Percentiles rank a stretch among this genome's conserved stretches.
Conservation (phyloP, 2,888 invertebrate species). For the Chrysomela aeneicollis region DNA sequence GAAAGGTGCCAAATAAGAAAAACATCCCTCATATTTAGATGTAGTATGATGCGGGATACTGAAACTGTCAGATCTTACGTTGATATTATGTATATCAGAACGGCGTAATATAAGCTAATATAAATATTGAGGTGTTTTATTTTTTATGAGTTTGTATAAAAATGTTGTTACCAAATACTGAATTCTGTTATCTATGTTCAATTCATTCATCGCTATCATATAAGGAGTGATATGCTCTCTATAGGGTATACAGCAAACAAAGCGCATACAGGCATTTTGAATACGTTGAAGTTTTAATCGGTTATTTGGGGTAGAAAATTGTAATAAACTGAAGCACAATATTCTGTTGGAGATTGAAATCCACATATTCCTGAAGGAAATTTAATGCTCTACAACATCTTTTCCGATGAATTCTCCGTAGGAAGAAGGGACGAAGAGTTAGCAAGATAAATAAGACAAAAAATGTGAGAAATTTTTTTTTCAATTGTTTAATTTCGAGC, state of each 20-base stretch:
- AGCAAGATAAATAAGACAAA: too few relatives aligned
- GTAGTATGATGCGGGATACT: too few relatives aligned
- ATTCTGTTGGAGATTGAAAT: conserved; percentile 9
- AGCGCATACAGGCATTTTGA: conserved; percentile 9
- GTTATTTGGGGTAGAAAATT: background rate
- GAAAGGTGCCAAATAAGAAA: too few relatives aligned
- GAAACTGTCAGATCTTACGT: too few relatives aligned
- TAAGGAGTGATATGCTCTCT: conserved; percentile 4
- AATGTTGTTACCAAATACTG: background rate
- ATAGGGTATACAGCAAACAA: conserved; percentile 6
- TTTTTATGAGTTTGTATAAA: background rate
- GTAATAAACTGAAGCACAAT: background rate
- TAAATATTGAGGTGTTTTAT: background rate
- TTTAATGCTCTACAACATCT: too few relatives aligned
- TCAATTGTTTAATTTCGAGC: too few relatives aligned
- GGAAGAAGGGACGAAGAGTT: too few relatives aligned
- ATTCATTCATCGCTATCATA: background rate
- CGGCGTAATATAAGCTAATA: background rate
- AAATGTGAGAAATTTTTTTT: too few relatives aligned
- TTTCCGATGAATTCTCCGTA: too few relatives aligned
- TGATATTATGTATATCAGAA: too few relatives aligned
- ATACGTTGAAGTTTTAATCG: background rate
- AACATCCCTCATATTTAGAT: too few relatives aligned
- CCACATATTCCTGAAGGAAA: too few relatives aligned
- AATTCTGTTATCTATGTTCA: background rate